Base-by-base conservation (phyloP, 2,888 invertebrate species). In the Blastobasis adustella region DNA sequence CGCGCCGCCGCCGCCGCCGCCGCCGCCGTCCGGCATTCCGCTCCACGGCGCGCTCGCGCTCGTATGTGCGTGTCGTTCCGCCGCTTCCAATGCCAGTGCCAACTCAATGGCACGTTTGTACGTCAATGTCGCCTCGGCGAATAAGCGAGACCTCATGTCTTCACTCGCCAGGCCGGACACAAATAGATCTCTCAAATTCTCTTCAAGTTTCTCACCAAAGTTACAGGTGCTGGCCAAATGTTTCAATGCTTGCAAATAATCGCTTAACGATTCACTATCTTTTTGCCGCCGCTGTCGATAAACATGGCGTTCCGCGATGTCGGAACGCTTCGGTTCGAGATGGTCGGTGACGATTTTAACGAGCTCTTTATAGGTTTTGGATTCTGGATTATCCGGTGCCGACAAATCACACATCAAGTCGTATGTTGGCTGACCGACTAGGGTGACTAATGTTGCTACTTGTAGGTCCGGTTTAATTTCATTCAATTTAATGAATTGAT, bases 321-420 rank as follows among this genome's bases (percentile, higher is more conserved):
- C 62, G 5, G 60, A 62, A 0, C 57, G 54, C 43, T 59, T 53
- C 0, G 59, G 65, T 50, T 62, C 58, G 6, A 61, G 40, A 43
- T 62, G 60, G 3, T 57, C 48, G 2, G 51, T 51, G 0, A 65
- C 57, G 9, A 63, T n/a, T 6, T 40, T n/a, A 9, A 61, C 62
- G 5, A 65, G 41, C 2, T 60, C 51, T 0, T 58, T 57, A 42
- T 54, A 65, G 5, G 51, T 49, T 54, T 59, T 64, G 5, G 46
- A 10, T 55, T 66, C 63, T 1, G 64, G 62, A 5, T 44, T 9
- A 0, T 47, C 47, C 0, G 65, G 68, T 5, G 65, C 54, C 54
- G 63, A 66, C 46, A 68, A 49, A 49, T 67, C 65, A 48, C 59
- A 61, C 58, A 60, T 60, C 10, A 59, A 46, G 10, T 42, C 42